Conservation (phyloP, 2,888 invertebrate genomes). For the Lobophora halterata region DNA sequence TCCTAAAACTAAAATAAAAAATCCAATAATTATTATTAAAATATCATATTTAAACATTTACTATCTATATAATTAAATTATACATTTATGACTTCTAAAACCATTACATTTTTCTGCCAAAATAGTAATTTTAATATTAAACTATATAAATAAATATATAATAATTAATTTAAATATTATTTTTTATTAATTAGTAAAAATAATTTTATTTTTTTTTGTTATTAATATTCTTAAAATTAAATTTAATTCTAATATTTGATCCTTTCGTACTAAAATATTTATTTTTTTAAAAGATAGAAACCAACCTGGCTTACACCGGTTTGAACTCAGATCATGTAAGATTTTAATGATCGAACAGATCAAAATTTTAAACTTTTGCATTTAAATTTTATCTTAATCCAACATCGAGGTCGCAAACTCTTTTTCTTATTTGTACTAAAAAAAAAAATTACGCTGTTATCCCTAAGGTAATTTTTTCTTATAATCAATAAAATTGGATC, state of each 20-base stretch:
- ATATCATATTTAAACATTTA: slow-evolving; percentile 74
- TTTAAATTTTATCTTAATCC: slow-evolving; percentile 87
- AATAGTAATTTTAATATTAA: slow-evolving; percentile 56
- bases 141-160: too few species aligned
- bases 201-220: too few species aligned
- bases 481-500: slow-evolving; percentile 82
- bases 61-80: slow-evolving; percentile 77
- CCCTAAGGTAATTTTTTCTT: slow-evolving; percentile 90
- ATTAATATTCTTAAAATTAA: too few species aligned
- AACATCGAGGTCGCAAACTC: slow-evolving; percentile 94
- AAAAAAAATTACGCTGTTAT: slow-evolving; percentile 91
- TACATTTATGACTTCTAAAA: slow-evolving; percentile 85
- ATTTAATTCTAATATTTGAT: slow-evolving; percentile 82
- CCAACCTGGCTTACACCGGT: slow-evolving; percentile 92
- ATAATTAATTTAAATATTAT: too few species aligned
- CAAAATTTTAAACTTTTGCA: slow-evolving; percentile 85
- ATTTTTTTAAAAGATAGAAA: slow-evolving; percentile 86
- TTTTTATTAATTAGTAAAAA: too few species aligned
- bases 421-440: slow-evolving; percentile 87
- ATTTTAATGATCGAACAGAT: slow-evolving; percentile 91
- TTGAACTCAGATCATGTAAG: slow-evolving; percentile 95
- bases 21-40: slow-evolving; percentile 57
- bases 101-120: slow-evolving; percentile 86
- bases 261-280: slow-evolving; percentile 90
- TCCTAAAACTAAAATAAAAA: slow-evolving; percentile 79